phyloP scores from a whole-genome alignment of 2,888 invertebrate species.

The Boloria selene region DNA sequence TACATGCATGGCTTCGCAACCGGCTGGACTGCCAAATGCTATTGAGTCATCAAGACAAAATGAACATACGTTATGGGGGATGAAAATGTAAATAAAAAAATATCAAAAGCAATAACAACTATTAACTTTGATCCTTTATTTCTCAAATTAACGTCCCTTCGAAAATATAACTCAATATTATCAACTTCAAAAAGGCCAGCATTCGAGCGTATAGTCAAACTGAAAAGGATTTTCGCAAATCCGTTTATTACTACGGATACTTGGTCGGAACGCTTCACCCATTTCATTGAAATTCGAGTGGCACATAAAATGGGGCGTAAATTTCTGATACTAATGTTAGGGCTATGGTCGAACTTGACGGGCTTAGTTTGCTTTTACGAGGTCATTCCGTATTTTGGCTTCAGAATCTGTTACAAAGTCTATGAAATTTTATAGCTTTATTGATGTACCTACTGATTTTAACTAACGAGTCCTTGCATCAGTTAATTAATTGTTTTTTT shows the following conservation, averaged over 20 bases:
- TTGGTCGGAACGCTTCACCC: conserved; percentile 41
- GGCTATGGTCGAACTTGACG: conserved; percentile 52
- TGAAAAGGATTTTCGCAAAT: conserved; percentile 56
- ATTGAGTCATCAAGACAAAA: no score
- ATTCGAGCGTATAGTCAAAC: conserved; percentile 49
- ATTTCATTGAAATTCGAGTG: conserved; percentile 69
- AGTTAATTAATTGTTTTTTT: background rate
- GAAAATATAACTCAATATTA: conserved; percentile 41
- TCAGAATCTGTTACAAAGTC: conserved; percentile 35
- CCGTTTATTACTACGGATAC: conserved; percentile 50
- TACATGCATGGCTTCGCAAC: no score
- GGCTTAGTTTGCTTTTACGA: conserved; percentile 58
- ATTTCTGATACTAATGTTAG: conserved; percentile 63
- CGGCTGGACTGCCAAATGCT: no score
- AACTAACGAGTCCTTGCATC: background rate
- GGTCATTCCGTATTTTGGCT: conserved; percentile 49
- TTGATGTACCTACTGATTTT: conserved; percentile 20
- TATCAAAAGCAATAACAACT: conserved; percentile 1
- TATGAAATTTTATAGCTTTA: conserved; percentile 34
- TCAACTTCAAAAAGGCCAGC: conserved; percentile 49
- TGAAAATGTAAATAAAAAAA: background rate
- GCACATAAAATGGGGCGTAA: conserved; percentile 65
- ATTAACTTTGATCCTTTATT: conserved; percentile 18
- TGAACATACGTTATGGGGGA: no score
- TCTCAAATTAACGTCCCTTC: conserved; percentile 37